Evolutionary conservation across 1,140 invertebrate genomes (phyloP).

Genomic region (Euwallacea fornicatus): DNA sequence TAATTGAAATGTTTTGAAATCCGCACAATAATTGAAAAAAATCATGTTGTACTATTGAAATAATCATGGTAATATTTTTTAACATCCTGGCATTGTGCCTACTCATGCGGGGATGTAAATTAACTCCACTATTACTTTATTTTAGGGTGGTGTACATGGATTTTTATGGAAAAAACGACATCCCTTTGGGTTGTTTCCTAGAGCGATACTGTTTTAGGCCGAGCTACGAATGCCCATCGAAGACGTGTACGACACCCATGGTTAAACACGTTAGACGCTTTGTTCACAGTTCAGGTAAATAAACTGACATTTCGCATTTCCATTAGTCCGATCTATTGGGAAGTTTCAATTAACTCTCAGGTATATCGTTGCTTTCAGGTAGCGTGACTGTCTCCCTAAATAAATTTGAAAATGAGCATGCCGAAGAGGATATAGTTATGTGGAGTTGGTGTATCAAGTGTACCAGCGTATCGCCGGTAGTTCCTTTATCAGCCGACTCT

Average conservation of each 20-base stretch:
- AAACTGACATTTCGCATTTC: too few species aligned
- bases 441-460: constrained; percentile 86
- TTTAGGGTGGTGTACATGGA: constrained; percentile 87
- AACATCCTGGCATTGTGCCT: too few species aligned
- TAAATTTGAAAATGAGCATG: constrained; percentile 55
- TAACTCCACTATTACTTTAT: background rate
- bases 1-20: background rate
- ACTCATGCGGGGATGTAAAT: too few species aligned
- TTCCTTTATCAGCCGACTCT: constrained; percentile 77
- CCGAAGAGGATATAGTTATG: constrained; percentile 72
- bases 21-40: background rate
- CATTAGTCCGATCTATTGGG: background rate
- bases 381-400: constrained; percentile 72
- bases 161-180: constrained; percentile 92
- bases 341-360: background rate
- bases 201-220: constrained; percentile 88
- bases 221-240: constrained; percentile 81
- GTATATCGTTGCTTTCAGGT: constrained; percentile 50
- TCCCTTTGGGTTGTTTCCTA: constrained; percentile 90
- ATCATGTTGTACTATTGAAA: too few species aligned
- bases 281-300: constrained; percentile 63
- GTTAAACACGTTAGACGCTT: constrained; percentile 85
- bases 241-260: constrained; percentile 80
- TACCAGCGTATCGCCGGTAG: constrained; percentile 71
- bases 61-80: too few species aligned